Evolutionary conservation across 1,140 invertebrate genomes (phyloP).

Genomic region (Dreissena polymorpha): DNA sequence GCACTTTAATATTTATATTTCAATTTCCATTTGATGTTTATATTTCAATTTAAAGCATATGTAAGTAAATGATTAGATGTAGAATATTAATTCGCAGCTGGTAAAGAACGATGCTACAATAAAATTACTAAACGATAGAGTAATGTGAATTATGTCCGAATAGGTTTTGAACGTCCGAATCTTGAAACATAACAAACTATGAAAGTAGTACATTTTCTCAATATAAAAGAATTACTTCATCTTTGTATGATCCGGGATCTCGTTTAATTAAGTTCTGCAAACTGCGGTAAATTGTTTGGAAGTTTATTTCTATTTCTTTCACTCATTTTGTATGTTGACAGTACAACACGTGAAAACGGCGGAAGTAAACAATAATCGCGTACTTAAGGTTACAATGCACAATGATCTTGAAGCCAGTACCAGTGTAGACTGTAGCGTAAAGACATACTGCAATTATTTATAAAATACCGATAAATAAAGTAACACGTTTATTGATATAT

Average conservation of each 20-base stretch:
- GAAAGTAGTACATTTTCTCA: too few relatives aligned
- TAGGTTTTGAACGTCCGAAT: neutral
- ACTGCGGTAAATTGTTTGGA: constrained; percentile 90
- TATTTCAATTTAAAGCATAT: too few relatives aligned
- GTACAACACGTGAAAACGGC: constrained; percentile 50
- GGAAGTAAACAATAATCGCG: constrained; percentile 50
- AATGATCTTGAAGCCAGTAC: too few relatives aligned
- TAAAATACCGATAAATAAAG: too few relatives aligned
- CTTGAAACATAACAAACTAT: too few relatives aligned
- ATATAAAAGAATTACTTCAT: constrained; percentile 85
- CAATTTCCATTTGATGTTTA: too few relatives aligned
- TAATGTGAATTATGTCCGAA: neutral
- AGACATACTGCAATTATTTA: too few relatives aligned
- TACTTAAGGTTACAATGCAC: neutral
- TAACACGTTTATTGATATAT: too few relatives aligned
- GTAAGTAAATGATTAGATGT: neutral
- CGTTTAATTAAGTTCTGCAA: constrained; percentile 98
- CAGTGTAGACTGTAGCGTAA: too few relatives aligned
- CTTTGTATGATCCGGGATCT: constrained; percentile 95
- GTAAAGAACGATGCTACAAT: neutral
- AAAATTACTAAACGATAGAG: neutral
- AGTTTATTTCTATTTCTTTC: constrained; percentile 70
- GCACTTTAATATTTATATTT: too few relatives aligned
- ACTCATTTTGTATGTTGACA: constrained; percentile 52
- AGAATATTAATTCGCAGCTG: neutral